Percentiles rank a stretch among this genome's conserved stretches.
These are phyloP conservation scores for Drosophila austrosaltans DNA, from an alignment of 2,888 invertebrate species.

Conservation along the genomic window DNA sequence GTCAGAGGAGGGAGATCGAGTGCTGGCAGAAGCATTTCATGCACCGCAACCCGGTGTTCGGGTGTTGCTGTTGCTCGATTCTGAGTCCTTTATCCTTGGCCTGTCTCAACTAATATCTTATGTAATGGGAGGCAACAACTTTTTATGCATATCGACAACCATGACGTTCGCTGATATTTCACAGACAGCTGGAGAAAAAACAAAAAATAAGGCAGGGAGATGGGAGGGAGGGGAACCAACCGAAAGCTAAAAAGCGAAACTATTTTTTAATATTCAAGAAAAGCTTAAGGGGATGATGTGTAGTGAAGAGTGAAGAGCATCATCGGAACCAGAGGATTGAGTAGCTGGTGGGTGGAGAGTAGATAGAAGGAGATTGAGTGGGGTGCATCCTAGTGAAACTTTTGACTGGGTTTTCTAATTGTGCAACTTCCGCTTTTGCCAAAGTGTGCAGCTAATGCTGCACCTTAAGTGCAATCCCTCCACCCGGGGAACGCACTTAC, in stretches of 20 bases:
- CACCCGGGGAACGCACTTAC: constrained; percentile 26
- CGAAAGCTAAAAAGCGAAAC: constrained; percentile 37
- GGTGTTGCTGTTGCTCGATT: neutral
- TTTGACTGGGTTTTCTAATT: constrained; percentile 76
- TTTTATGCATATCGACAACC: constrained; percentile 73
- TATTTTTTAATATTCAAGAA: constrained; percentile 73
- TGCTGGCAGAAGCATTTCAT: constrained; percentile 52
- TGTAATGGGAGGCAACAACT: constrained; percentile 64
- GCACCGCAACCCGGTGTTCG: constrained; percentile 34
- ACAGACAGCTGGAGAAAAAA: constrained; percentile 60
- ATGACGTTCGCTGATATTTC: constrained; percentile 64
- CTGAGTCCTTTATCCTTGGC: constrained; percentile 37
- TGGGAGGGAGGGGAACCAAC: constrained; percentile 2
- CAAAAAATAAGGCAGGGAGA: constrained; percentile 40
- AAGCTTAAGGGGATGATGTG: constrained; percentile 8
- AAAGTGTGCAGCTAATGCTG: constrained; percentile 77
- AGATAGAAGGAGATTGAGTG: constrained; percentile 13
- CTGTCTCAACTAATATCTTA: constrained; percentile 71
- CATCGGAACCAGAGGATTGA: constrained; percentile 7
- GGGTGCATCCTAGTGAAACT: constrained; percentile 49
- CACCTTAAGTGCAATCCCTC: constrained; percentile 68
- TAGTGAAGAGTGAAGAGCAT: neutral
- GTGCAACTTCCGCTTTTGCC: constrained; percentile 74
- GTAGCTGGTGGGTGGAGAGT: constrained; percentile 8
- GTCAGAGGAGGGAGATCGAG: neutral